phyloP scores from a whole-genome alignment of 2,113 vertebrate species.

The Cololabis saira region DNA sequence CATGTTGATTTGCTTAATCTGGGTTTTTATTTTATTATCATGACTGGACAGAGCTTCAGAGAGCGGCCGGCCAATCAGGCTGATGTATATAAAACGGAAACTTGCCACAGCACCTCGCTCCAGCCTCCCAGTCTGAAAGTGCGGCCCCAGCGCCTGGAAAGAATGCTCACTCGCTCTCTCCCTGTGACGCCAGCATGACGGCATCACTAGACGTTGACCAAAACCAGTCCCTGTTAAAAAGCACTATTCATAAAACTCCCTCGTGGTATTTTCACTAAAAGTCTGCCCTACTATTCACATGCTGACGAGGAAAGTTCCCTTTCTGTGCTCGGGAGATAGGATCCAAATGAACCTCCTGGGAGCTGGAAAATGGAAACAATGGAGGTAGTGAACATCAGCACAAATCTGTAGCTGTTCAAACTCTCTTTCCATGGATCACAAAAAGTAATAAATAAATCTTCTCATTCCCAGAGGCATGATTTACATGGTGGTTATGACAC shows the following conservation, averaged over 20 bases:
- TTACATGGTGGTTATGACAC: no score
- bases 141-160: constrained; percentile 70
- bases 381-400: constrained; percentile 20
- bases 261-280: constrained; percentile 37
- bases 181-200: constrained; percentile 51
- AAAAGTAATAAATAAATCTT: no score
- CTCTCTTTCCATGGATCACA: not conserved
- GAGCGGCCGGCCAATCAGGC: constrained; percentile 34
- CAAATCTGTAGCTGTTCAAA: not conserved
- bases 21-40: constrained; percentile 30
- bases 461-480: no score
- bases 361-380: constrained; percentile 31
- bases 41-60: constrained; percentile 44
- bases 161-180: constrained; percentile 45
- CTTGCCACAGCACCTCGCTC: constrained; percentile 50
- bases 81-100: constrained; percentile 61
- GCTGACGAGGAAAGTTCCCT: constrained; percentile 42
- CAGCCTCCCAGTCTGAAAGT: constrained; percentile 49
- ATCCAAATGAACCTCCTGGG: constrained; percentile 21
- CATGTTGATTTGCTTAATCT: constrained; percentile 33
- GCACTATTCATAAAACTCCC: constrained; percentile 72
- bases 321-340: constrained; percentile 27
- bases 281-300: constrained; percentile 31
- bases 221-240: constrained; percentile 65
- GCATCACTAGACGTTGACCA: constrained; percentile 61